These are phyloP conservation scores for Podotricha telesiphe DNA, from an alignment of 2,888 invertebrate genomes.

Conservation along the genomic window DNA sequence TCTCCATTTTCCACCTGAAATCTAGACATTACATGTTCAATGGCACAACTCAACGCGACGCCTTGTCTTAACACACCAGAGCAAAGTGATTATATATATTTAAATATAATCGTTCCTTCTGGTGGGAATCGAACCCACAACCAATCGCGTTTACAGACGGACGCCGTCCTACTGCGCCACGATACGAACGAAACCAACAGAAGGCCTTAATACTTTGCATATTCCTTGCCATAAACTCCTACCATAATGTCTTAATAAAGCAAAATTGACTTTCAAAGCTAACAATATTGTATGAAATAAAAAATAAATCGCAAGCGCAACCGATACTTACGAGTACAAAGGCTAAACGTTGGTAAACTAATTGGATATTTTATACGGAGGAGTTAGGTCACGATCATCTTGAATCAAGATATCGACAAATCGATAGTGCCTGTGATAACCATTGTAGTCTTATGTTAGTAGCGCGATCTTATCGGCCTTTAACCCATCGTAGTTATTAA, in stretches of 20 bases:
- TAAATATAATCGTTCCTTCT: no score
- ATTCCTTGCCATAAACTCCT: neutral
- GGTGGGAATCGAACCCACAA: no score
- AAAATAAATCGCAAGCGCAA: slow-evolving; percentile 12
- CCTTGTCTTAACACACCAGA: no score
- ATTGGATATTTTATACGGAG: slow-evolving; percentile 43
- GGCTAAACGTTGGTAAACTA: slow-evolving; percentile 31
- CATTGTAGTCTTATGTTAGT: slow-evolving; percentile 49
- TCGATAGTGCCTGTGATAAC: slow-evolving; percentile 62
- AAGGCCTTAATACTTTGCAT: neutral
- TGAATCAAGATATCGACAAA: slow-evolving; percentile 59
- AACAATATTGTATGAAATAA: slow-evolving; percentile 5
- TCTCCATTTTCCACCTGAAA: no score
- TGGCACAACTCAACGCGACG: no score
- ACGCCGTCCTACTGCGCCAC: no score
- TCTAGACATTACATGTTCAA: no score
- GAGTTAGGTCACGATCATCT: slow-evolving; percentile 48
- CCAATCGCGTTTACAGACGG: no score
- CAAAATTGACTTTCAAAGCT: neutral
- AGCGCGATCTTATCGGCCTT: slow-evolving; percentile 64
- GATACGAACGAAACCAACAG: no score
- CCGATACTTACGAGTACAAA: slow-evolving; percentile 15
- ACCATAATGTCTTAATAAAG: neutral
- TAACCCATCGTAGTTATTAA: slow-evolving; percentile 59
- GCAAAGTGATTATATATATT: no score